Conservation (phyloP, 2,113 vertebrate genomes). For the Chloropsis cyanopogon region DNA sequence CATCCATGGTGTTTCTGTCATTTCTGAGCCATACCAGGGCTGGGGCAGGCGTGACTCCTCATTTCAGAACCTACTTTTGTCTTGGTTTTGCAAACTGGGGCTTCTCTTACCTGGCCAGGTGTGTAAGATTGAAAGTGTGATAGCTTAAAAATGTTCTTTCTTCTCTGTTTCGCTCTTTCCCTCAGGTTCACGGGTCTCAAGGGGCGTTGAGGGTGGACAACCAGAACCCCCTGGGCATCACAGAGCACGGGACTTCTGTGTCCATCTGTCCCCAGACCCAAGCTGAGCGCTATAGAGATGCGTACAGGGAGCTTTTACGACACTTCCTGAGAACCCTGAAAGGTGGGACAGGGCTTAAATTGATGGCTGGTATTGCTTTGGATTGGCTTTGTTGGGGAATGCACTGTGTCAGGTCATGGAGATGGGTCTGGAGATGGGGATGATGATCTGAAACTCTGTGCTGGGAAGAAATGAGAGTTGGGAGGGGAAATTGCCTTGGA, state of each 20-base stretch:
- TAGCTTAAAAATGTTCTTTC: neutral
- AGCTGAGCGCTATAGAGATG: neutral
- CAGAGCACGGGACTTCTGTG: neutral
- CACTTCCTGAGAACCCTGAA: neutral
- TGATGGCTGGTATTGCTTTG: neutral
- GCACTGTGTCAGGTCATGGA: neutral
- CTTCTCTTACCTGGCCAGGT: neutral
- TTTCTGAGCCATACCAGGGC: neutral
- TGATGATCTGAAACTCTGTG: neutral
- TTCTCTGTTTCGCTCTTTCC: neutral
- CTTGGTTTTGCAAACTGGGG: neutral
- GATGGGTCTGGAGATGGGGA: too few relatives aligned
- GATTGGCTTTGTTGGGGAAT: neutral
- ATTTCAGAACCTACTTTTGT: neutral
- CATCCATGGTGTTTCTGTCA: neutral
- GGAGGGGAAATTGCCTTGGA: neutral
- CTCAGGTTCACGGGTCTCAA: neutral
- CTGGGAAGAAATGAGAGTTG: neutral
- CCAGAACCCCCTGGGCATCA: neutral
- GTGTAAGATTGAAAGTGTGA: neutral
- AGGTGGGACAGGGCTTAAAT: neutral
- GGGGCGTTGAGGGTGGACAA: neutral
- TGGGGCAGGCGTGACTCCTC: neutral
- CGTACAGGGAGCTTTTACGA: neutral
- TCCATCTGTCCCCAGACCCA: neutral